These are phyloP conservation scores for Dendrophyllia cribrosa DNA, from an alignment of 64 coral and sea anemone genomes.

Conservation along the genomic window DNA sequence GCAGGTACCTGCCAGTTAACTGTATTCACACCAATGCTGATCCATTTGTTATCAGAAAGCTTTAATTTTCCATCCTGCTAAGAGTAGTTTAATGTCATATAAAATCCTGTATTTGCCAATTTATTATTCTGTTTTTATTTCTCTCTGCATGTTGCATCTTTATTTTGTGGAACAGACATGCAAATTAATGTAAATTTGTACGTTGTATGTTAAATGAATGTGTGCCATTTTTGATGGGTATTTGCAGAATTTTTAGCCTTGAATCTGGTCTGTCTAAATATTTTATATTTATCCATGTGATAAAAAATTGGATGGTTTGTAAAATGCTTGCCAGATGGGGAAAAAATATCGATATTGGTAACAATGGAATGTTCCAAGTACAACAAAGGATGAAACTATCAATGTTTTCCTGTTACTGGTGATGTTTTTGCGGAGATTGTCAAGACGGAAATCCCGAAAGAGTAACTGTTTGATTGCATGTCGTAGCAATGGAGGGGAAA, in stretches of 20 bases:
- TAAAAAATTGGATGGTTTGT: neutral
- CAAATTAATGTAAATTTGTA: constrained; percentile 26
- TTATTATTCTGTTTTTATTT: neutral
- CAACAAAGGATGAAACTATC: neutral
- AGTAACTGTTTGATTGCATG: neutral
- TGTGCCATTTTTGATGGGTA: neutral
- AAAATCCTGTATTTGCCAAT: neutral
- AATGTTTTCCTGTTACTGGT: neutral
- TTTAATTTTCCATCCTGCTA: neutral
- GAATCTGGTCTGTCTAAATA: neutral
- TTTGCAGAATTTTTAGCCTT: neutral
- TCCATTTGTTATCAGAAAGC: neutral
- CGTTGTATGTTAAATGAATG: neutral
- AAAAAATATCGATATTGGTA: neutral
- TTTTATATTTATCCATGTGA: neutral
- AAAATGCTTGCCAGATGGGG: neutral
- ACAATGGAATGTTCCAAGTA: neutral
- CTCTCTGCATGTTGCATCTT: neutral
- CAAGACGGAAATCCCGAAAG: neutral
- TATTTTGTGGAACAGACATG: constrained; percentile 1
- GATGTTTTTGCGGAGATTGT: constrained; percentile 25
- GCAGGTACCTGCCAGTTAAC: constrained; percentile 8
- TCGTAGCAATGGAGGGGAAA: constrained; percentile 3
- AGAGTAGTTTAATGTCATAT: neutral
- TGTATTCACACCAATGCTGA: constrained; percentile 2